These are phyloP conservation scores for Neostethus bicornis DNA, from an alignment of 2,797 vertebrate genomes.

Conservation along the genomic window DNA sequence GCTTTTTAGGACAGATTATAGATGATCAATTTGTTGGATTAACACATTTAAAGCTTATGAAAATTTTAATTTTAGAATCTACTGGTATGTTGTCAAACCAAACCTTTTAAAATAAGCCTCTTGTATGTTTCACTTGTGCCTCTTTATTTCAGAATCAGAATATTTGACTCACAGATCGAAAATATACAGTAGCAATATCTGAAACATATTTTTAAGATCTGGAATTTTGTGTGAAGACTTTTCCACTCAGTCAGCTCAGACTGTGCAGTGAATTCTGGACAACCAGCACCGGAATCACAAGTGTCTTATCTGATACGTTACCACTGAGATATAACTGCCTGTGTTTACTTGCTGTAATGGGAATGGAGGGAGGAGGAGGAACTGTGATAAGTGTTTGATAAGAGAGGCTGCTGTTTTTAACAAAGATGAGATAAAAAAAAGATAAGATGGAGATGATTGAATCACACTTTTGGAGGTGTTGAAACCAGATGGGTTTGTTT, in stretches of 20 bases:
- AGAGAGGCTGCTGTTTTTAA: constrained; percentile 41
- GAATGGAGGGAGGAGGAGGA: constrained; percentile 39
- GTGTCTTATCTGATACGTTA: constrained; percentile 56
- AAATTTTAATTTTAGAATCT: no score
- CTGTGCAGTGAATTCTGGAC: constrained; percentile 10
- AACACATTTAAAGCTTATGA: no score
- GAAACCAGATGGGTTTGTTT: constrained; percentile 48
- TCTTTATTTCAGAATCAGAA: no score
- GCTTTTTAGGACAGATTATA: no score
- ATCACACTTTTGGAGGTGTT: constrained; percentile 53
- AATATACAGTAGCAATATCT: no score
- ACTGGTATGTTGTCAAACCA: no score
- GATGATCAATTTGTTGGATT: no score
- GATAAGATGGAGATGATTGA: constrained; percentile 41
- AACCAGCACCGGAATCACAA: constrained; percentile 43
- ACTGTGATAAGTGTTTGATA: constrained; percentile 66
- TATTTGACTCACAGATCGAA: no score
- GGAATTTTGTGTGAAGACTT: not conserved
- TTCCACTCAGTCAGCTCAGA: not conserved
- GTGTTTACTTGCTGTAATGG: constrained; percentile 59
- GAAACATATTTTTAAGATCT: no score
- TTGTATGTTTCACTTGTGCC: no score
- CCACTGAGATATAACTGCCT: constrained; percentile 50
- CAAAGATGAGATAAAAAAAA: constrained; percentile 35
- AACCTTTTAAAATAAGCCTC: no score